Evolutionary conservation across 1,140 invertebrate genomes (phyloP).

Genomic region (Aphidius ervi): DNA sequence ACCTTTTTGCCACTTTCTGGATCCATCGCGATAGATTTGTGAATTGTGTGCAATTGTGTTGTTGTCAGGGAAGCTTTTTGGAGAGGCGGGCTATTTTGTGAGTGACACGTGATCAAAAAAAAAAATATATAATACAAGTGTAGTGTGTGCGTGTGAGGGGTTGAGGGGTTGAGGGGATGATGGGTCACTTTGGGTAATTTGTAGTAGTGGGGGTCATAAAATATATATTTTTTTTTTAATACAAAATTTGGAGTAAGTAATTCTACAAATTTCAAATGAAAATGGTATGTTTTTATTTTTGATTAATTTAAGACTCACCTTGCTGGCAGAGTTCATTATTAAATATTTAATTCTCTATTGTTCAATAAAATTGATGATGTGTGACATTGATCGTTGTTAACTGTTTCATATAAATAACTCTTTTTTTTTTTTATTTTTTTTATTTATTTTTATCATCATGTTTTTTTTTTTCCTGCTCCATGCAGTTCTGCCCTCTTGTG

Average conservation of each 20-base stretch:
- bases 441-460: not conserved
- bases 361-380: not conserved
- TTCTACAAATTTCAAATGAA: conserved; percentile 20
- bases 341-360: conserved; percentile 30
- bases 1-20: conserved; percentile 43
- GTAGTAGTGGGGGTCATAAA: conserved; percentile 11
- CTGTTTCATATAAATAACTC: too few relatives aligned
- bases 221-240: too few relatives aligned
- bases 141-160: too few relatives aligned
- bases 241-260: too few relatives aligned
- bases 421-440: not conserved
- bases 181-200: conserved; percentile 1
- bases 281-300: conserved; percentile 4
- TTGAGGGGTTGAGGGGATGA: not conserved
- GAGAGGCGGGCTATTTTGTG: conserved; percentile 10
- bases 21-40: conserved; percentile 32
- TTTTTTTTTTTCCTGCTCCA: not conserved
- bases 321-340: conserved; percentile 57
- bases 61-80: not conserved
- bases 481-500: conserved; percentile 31
- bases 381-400: conserved; percentile 1
- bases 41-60: not conserved
- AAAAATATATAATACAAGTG: conserved; percentile 2
- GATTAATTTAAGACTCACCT: conserved; percentile 46
- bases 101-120: conserved; percentile 27